Evolutionary conservation across 2,888 invertebrate genomes (phyloP), one percentile per base, ranked within the genome.

Genomic region (Hirudinaria manillensis): DNA sequence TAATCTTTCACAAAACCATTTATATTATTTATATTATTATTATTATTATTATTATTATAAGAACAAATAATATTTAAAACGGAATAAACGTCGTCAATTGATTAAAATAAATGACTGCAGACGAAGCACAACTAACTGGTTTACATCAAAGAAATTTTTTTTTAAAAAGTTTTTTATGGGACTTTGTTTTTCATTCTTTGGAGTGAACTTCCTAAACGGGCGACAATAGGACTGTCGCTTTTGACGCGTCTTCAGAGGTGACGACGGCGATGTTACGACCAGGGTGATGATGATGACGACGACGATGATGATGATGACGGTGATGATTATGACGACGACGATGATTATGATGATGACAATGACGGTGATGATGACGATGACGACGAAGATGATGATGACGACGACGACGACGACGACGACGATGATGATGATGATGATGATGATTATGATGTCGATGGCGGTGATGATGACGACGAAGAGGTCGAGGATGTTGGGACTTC

Each of bases 401-500:
- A 71, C 45, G 71, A 71, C 21, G 71, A 71, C 45, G 71, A 71
- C 45, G 51, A 51, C 24, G 71, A 16, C 10, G 71, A 51, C 16
- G 51, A 71, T 13, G 71, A 51, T 71, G 71, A 71, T 71, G 71
- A 71, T 71, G 71, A 71, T 71, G 71, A 51, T 71, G 71, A 71
- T 51, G 71, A 51, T 51, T 45, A 71, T 51, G 71, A 71, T 34
- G 71, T 51, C 21, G 71, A 71, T 51, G 71, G 45, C 45, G 71
- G 21, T 71, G 71, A 71, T 71, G 71, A 51, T 51, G 71, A 71
- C 24, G 71, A 71, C 36, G 71, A 51, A 21, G 55, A 55, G 24
- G 55, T 24, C 27, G 68, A 32, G 10, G 72, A 13, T 51, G 36
- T 1, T 51, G 45, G 21, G 67, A 29, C 45, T 45, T 45, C 45